Base-by-base conservation (phyloP, 2,797 vertebrate genomes). In the Cuculus canorus region DNA sequence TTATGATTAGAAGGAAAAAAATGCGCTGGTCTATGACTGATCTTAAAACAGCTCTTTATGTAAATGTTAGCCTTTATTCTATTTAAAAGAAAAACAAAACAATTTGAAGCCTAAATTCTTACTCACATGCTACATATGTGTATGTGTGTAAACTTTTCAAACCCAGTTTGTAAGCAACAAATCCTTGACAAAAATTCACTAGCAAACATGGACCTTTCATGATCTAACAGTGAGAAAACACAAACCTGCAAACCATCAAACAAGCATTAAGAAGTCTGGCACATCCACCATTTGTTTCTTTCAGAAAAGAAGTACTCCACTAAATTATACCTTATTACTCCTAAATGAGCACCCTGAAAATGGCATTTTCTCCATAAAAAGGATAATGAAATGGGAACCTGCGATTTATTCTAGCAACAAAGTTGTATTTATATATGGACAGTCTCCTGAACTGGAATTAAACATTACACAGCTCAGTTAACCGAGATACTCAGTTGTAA, bases 1-100 rank as follows among this genome's bases (percentile, higher is more conserved):
- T 86, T 69, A 90, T 69, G 86, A 93, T 33, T 83, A 75, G n/a
- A 50, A 64, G 32, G 21, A 56, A 73, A 92, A 45, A 82, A 86
- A 91, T 53, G 52, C 1, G 2, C 17, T 89, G 25, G 57, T 75
- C 52, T 17, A 18, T 82, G 75, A 84, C 68, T 60, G 70, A 72
- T 83, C 59, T 78, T 69, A 61, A 80, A 80, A 76, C 37, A 80
- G 59, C 25, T 87, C 41, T 95, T 92, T 50, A 88, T 53, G 80
- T 73, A 70, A 94, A 79, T 64, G 45, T 24, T 69, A 66, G 56
- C 48, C 48, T 86, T 91, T 24, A 70, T 84, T 25, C n/a, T 79
- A 60, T 63, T 90, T 71, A 76, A 76, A 95, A 72, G 32, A 82
- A 82, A 86, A 92, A 7, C 43, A 71, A 70, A 89, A 23, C 47